Conservation (phyloP, 2,797 vertebrate species). For the Avahi laniger region DNA sequence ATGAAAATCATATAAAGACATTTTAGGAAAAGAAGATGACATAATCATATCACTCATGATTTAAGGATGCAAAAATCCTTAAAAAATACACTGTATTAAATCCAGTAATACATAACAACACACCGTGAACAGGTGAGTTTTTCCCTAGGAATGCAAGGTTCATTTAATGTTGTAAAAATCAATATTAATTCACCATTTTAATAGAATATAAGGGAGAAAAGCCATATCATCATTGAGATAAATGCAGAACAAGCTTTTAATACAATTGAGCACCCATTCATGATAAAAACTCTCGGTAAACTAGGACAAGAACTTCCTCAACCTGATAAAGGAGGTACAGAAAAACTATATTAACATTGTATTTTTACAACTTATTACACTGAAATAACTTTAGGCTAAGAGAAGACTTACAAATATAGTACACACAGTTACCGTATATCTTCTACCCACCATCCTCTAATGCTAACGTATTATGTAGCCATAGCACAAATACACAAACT, state of each 20-base stretch:
- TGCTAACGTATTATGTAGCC: background rate
- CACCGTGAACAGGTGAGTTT: background rate
- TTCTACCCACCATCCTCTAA: background rate
- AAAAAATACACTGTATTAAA: background rate
- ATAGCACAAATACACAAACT: background rate
- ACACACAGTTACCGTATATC: background rate
- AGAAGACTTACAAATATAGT: background rate
- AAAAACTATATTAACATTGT: background rate
- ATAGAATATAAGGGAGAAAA: background rate
- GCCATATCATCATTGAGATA: too few relatives aligned
- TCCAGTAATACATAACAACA: background rate
- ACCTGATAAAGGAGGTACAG: background rate
- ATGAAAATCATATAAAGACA: background rate
- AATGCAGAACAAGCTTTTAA: background rate
- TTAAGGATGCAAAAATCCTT: background rate
- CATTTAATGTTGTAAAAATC: background rate
- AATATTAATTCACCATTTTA: background rate
- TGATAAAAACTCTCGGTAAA: background rate
- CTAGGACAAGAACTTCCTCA: background rate
- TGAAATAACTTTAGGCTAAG: background rate
- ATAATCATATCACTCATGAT: background rate
- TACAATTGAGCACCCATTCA: background rate
- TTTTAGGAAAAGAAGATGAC: background rate
- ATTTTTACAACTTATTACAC: background rate
- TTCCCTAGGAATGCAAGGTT: background rate